Conservation (phyloP, 35 echinoderm and acorn worm species). For the Diadema setosum region DNA sequence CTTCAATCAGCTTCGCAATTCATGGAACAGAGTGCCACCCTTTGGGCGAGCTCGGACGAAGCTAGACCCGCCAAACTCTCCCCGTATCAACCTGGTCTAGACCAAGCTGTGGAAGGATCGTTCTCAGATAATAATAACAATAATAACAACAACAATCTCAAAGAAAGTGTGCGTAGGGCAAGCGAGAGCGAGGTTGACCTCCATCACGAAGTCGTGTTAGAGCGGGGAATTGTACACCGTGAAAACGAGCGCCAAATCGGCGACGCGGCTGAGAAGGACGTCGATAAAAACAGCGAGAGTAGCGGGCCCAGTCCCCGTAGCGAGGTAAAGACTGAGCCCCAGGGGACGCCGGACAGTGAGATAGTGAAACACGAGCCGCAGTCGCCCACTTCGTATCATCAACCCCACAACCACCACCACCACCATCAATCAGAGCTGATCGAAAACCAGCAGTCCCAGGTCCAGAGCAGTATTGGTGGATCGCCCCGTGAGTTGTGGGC, state of each 20-base stretch:
- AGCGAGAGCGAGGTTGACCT: background rate
- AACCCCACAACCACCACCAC: too few relatives aligned
- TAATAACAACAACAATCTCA: conserved; percentile 6
- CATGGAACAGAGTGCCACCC: conserved; percentile 57
- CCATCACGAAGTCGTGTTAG: background rate
- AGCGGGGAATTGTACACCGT: background rate
- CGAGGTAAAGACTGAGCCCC: background rate
- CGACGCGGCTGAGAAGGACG: background rate
- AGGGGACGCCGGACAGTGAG: background rate
- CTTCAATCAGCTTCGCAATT: background rate
- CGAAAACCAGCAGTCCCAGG: background rate
- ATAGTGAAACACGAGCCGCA: background rate
- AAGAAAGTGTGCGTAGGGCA: background rate
- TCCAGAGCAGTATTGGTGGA: background rate
- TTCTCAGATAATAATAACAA: background rate
- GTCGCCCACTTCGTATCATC: too few relatives aligned
- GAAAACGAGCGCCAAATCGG: background rate
- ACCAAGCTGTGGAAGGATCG: background rate
- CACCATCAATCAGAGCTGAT: too few relatives aligned
- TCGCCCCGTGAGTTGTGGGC: background rate
- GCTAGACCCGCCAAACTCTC: conserved; percentile 12
- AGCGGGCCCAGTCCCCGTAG: background rate
- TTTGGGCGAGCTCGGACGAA: conserved; percentile 34
- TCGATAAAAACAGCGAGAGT: background rate
- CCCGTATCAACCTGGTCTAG: background rate